Evolutionary conservation across 2,113 vertebrate species (phyloP).

Genomic region (Labeo rohita): DNA sequence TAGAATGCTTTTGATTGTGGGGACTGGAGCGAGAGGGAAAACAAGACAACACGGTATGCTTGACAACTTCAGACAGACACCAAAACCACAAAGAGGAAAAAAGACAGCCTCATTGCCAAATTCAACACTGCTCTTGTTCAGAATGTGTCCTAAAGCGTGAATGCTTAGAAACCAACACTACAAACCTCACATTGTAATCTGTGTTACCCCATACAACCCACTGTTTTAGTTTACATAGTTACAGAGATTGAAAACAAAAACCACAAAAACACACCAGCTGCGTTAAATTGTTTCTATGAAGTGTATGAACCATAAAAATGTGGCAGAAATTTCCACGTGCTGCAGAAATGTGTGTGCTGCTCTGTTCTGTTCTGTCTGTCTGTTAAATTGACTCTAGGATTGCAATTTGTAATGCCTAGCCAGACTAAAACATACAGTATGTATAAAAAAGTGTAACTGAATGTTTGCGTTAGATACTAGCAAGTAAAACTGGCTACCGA

Average conservation of each 20-base stretch:
- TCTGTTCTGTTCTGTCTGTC: not conserved
- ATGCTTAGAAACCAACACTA: conserved; percentile 26
- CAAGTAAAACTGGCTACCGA: too few relatives aligned
- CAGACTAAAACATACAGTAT: not conserved
- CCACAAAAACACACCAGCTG: not conserved
- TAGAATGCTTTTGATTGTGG: conserved; percentile 25
- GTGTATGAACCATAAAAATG: not conserved
- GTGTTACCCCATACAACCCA: not conserved
- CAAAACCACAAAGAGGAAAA: conserved; percentile 19
- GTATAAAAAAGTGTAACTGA: not conserved
- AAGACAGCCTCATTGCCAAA: not conserved
- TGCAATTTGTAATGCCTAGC: not conserved
- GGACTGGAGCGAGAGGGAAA: not conserved
- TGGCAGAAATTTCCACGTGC: too few relatives aligned
- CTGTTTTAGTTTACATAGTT: not conserved
- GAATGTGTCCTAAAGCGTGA: not conserved
- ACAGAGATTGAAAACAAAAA: not conserved
- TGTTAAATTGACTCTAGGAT: not conserved
- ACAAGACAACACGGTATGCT: conserved; percentile 15
- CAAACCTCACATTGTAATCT: not conserved
- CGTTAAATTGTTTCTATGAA: not conserved
- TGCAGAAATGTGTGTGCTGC: not conserved
- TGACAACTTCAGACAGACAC: conserved; percentile 9
- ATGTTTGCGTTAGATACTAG: too few relatives aligned
- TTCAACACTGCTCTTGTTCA: not conserved